These are phyloP conservation scores for Sinopyrophorus schimmeli DNA, from an alignment of 2,888 invertebrate genomes.

Conservation along the genomic window DNA sequence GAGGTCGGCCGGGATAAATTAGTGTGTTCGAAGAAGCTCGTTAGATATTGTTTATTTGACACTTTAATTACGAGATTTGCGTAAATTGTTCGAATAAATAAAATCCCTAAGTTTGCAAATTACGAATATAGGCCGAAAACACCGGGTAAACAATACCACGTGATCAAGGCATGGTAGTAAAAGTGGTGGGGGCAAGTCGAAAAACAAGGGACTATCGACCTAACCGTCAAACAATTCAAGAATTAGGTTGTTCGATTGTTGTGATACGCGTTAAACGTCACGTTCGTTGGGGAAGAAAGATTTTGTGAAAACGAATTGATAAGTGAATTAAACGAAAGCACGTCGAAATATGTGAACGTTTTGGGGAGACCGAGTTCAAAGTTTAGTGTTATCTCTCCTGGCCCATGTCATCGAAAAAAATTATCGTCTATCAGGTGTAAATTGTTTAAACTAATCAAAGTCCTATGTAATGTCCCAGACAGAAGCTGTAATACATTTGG, in stretches of 20 bases:
- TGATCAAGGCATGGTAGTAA: slow-evolving; percentile 50
- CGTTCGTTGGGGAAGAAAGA: slow-evolving; percentile 35
- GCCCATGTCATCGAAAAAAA: slow-evolving; percentile 10
- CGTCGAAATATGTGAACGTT: slow-evolving; percentile 25
- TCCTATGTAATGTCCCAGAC: slow-evolving; percentile 67
- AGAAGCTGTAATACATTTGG: slow-evolving; percentile 90
- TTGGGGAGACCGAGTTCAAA: slow-evolving; percentile 16
- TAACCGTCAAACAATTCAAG: slow-evolving; percentile 43
- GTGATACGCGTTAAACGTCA: slow-evolving; percentile 43
- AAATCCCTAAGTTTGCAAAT: slow-evolving; percentile 6
- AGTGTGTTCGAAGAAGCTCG: no score
- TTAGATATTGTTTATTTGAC: no score
- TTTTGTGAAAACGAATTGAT: slow-evolving; percentile 7
- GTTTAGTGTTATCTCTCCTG: slow-evolving; percentile 21
- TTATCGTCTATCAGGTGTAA: slow-evolving; percentile 10
- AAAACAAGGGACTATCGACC: slow-evolving; percentile 44
- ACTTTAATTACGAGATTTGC: background rate
- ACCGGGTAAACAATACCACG: slow-evolving; percentile 51
- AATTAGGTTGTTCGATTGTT: slow-evolving; percentile 33
- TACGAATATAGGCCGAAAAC: slow-evolving; percentile 20
- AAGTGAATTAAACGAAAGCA: background rate
- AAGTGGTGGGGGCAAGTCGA: slow-evolving; percentile 38
- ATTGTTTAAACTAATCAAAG: slow-evolving; percentile 16
- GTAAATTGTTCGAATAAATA: slow-evolving; percentile 12
- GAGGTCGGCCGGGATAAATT: no score